Evolutionary conservation across 2,888 invertebrate genomes (phyloP), one percentile per base, ranked within the genome.

Genomic region (Podabrus alpinus): DNA sequence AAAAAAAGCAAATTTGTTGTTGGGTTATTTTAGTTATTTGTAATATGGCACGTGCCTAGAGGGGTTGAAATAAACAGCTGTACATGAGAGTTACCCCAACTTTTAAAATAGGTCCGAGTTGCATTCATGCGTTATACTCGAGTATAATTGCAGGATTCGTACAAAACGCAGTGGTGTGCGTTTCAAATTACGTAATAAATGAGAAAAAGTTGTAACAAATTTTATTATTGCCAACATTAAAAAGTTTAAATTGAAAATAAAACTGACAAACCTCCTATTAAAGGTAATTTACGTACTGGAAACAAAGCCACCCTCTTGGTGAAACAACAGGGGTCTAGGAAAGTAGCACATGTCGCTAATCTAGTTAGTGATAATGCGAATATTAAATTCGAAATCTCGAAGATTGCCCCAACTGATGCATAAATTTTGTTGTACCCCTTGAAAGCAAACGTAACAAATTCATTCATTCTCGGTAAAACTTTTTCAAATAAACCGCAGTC

Each of bases 321-420:
- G 61, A 24, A 61, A 64, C 61, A 68, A 15, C 67, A 70, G 25
- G 73, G 70, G 66, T 66, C 59, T 59, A 24, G 21, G 45, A 71
- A 59, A 59, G 69, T 59, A 69, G 69, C 75, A 72, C 75, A 72
- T 72, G 72, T 66, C 72, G 66, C 69, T 72, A 75, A 72, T 75
- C 75, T 72, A 70, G 75, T 75, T 75, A 72, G 72, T 61, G 75
- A 75, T 75, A 72, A 75, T 72, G 68, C 29, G 75, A 75, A 75
- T 72, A 72, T 75, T 75, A 72, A 75, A 75, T 75, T 75, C 59
- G 75, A 75, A 74, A 75, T 72, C 70, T 71, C 60, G 45, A 94
- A 93, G 66, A 69, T 66, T 66, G 60, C 59, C 74, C 74, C 59
- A 64, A 19, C 62, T 21, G 62, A n/a, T 16, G 21, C 62, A 64